Percentiles rank a stretch among this genome's conserved stretches.
Evolutionary conservation across 2,113 vertebrate species (phyloP).

Genomic region (Rhipidura dahli): DNA sequence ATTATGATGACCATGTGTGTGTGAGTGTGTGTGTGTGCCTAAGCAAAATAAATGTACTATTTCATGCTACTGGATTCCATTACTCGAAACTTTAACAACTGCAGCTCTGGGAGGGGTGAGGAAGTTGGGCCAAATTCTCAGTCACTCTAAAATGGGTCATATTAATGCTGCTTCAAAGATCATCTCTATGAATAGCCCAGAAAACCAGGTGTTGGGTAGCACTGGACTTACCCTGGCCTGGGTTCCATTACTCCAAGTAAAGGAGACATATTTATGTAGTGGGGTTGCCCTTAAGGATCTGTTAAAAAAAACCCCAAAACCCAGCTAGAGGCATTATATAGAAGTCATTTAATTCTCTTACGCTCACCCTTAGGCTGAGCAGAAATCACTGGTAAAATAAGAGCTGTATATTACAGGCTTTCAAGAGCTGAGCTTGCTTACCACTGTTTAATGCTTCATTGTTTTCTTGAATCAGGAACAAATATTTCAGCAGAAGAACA

Average conservation of each 20-base stretch:
- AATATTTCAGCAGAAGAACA: background rate
- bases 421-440: background rate
- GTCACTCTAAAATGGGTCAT: slow-evolving; percentile 17
- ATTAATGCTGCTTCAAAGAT: slow-evolving; percentile 47
- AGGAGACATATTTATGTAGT: slow-evolving; percentile 9
- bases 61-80: slow-evolving; percentile 50
- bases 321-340: background rate
- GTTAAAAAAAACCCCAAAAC: background rate
- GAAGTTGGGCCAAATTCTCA: slow-evolving; percentile 29
- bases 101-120: background rate
- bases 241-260: slow-evolving; percentile 11
- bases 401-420: background rate
- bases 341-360: background rate
- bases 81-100: slow-evolving; percentile 28
- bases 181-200: slow-evolving; percentile 8
- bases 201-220: slow-evolving; percentile 1
- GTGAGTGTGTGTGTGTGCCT: background rate
- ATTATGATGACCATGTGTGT: slow-evolving; percentile 15
- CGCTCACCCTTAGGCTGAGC: background rate
- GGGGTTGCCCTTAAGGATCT: background rate
- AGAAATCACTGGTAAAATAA: slow-evolving; percentile 3
- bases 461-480: background rate
- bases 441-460: background rate
- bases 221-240: background rate
- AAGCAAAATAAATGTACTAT: slow-evolving; percentile 14